Evolutionary conservation across 2,888 invertebrate genomes (phyloP).

Genomic region (Hirtodrosophila trivittata): DNA sequence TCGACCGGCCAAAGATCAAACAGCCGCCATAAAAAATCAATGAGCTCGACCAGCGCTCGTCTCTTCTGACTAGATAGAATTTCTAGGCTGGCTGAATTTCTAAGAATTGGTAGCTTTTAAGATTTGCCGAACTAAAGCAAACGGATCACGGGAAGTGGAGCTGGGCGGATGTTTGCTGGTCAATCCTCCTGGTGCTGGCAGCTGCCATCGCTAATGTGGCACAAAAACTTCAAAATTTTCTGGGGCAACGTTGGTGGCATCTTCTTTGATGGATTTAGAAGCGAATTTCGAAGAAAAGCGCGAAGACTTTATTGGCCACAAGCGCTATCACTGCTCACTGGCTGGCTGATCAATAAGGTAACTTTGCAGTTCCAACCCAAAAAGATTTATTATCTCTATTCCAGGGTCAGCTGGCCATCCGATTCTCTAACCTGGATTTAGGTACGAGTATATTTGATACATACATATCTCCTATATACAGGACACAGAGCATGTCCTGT

Average conservation of each 20-base stretch:
- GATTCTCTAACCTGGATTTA: no score
- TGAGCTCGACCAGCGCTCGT: constrained; percentile 58
- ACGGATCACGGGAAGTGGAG: constrained; percentile 55
- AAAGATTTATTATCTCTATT: constrained; percentile 16
- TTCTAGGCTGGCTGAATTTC: constrained; percentile 72
- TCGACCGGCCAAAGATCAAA: constrained; percentile 69
- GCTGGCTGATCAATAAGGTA: constrained; percentile 41
- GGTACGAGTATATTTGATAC: background rate
- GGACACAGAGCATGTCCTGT: no score
- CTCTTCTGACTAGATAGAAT: constrained; percentile 70
- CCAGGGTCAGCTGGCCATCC: background rate
- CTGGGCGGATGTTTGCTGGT: constrained; percentile 60
- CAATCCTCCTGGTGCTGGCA: constrained; percentile 29
- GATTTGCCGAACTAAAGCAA: constrained; percentile 65
- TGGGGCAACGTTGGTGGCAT: constrained; percentile 66
- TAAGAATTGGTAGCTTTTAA: constrained; percentile 70
- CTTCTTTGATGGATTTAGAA: constrained; percentile 33
- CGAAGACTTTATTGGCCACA: constrained; percentile 31
- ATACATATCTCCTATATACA: no score
- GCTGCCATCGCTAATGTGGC: constrained; percentile 50
- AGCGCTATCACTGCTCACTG: constrained; percentile 43
- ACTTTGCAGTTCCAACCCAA: background rate
- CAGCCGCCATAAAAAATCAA: constrained; percentile 70
- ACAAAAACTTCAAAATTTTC: constrained; percentile 6
- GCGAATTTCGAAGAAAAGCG: constrained; percentile 66